A percentile compares a stretch with the other conserved stretches of the same genome.
Conservation (phyloP, 2,888 invertebrate genomes). For the Periphyllus acericola region DNA sequence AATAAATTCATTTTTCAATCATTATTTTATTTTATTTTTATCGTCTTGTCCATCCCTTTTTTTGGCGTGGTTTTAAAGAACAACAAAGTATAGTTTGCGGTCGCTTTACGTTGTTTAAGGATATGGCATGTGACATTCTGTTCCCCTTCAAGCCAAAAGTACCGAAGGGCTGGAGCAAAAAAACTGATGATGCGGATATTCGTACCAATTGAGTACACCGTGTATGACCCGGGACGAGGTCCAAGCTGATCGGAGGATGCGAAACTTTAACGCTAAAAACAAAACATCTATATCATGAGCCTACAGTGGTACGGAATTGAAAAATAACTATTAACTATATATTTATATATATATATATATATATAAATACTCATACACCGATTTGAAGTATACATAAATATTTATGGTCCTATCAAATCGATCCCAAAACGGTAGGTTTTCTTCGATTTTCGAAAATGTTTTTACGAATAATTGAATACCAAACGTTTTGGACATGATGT, state of each 20-base stretch:
- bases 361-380: no score
- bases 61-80: background rate
- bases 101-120: background rate
- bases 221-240: constrained; percentile 1
- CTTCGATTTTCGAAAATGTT: background rate
- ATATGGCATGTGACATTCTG: background rate
- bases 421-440: no score
- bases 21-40: background rate
- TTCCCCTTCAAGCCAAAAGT: constrained; percentile 18
- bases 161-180: constrained; percentile 17
- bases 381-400: no score
- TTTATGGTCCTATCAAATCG: no score
- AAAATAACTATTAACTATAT: no score
- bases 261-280: background rate
- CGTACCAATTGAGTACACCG: background rate
- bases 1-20: no score
- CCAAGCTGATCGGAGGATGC: background rate
- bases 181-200: constrained; percentile 29
- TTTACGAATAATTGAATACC: background rate
- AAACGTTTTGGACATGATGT: background rate
- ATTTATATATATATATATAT: no score
- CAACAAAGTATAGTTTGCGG: background rate
- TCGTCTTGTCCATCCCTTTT: background rate
- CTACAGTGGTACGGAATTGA: no score
- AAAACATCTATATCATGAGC: background rate